These are phyloP conservation scores for Oscarella lobularis DNA, from an alignment of 37 sponge, comb jelly and placozoan genomes.

Conservation along the genomic window DNA sequence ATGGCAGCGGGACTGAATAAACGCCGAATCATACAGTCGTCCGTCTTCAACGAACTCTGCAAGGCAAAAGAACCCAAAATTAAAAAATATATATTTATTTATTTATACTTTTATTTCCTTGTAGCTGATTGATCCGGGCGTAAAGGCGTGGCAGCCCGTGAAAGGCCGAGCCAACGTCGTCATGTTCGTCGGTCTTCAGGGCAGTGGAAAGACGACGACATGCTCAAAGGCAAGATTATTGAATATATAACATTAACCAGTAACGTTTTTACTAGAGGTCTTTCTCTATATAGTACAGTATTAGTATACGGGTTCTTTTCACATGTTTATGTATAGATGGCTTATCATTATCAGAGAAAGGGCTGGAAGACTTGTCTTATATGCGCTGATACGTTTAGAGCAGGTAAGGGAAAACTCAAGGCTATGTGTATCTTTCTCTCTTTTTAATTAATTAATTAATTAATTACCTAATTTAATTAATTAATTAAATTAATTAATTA, in stretches of 20 bases:
- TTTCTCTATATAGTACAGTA: no score
- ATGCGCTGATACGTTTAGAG: conserved; percentile 97
- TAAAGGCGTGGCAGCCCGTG: conserved; percentile 76
- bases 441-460: background rate
- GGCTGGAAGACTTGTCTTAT: conserved; percentile 92
- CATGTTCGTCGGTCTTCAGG: conserved; percentile 98
- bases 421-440: background rate
- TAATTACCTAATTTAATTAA: no score
- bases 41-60: conserved; percentile 96
- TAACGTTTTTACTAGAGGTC: no score
- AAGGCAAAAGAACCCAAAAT: no score
- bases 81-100: no score
- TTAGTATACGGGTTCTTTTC: no score
- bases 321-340: conserved; percentile 58
- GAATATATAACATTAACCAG: no score
- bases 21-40: conserved; percentile 80
- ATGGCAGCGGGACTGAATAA: conserved; percentile 95
- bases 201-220: conserved; percentile 96
- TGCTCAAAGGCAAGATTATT: conserved; percentile 71
- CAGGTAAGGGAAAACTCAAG: conserved; percentile 26
- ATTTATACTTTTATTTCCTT: no score
- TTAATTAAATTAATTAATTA: no score
- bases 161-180: conserved; percentile 84
- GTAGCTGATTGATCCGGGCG: conserved; percentile 69
- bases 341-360: conserved; percentile 79